A percentile compares a stretch with the other conserved stretches of the same genome.
Conservation (phyloP, 2,888 invertebrate genomes). For the Chalcis sispes region DNA sequence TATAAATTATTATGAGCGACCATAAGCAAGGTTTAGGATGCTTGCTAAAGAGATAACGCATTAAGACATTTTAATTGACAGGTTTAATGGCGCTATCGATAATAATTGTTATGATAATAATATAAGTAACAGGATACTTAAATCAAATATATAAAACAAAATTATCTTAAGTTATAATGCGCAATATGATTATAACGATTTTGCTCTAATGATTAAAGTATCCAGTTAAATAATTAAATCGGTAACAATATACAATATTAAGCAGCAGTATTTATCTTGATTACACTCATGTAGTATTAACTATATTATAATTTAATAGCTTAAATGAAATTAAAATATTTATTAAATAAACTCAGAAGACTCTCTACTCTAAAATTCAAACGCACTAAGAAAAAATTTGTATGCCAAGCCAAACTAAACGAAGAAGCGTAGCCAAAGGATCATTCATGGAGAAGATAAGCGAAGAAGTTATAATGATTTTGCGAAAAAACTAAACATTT, state of each 20-base stretch:
- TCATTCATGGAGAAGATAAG: conserved; percentile 39
- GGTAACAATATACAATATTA: conserved; percentile 13
- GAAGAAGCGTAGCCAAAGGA: conserved; percentile 15
- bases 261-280: conserved; percentile 37
- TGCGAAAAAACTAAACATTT: conserved; percentile 39
- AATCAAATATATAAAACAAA: conserved; percentile 6
- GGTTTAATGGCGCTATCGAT: conserved; percentile 54
- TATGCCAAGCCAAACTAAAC: conserved; percentile 15
- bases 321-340: conserved; percentile 37
- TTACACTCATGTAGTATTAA: conserved; percentile 33
- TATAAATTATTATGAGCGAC: conserved; percentile 52
- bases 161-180: no score
- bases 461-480: conserved; percentile 38
- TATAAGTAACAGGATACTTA: conserved; percentile 21
- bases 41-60: conserved; percentile 58
- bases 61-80: conserved; percentile 57
- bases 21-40: conserved; percentile 60
- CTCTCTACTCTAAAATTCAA: conserved; percentile 27
- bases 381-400: conserved; percentile 20
- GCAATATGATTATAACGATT: not conserved
- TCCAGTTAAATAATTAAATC: conserved; percentile 17
- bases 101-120: conserved; percentile 31
- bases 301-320: conserved; percentile 12
- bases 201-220: conserved; percentile 27
- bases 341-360: conserved; percentile 22